These are phyloP conservation scores for Phoxinus dragarum DNA, from an alignment of 2,797 vertebrate genomes.

Conservation along the genomic window DNA sequence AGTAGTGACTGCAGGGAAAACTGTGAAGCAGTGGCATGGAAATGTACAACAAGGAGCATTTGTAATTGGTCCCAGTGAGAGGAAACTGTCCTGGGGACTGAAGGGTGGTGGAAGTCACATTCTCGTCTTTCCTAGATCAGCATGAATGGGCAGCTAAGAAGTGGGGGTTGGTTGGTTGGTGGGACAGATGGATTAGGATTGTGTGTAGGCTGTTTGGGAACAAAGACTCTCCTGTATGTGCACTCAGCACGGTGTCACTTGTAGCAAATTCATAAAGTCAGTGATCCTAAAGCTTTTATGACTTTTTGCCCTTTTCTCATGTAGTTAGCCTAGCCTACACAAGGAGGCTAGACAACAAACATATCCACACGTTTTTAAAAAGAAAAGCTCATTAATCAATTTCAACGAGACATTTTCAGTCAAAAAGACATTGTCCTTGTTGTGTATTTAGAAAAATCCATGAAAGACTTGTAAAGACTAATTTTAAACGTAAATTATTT, in stretches of 20 bases:
- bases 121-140: constrained; percentile 33
- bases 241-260: constrained; percentile 24
- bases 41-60: not conserved
- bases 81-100: constrained; percentile 22
- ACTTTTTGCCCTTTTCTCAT: not conserved
- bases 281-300: not conserved
- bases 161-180: constrained; percentile 37
- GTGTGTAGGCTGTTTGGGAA: constrained; percentile 30
- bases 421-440: not conserved
- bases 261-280: constrained; percentile 21
- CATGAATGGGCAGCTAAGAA: constrained; percentile 31
- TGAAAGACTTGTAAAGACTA: not conserved
- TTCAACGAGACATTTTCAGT: not conserved
- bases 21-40: constrained; percentile 18
- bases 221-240: constrained; percentile 49
- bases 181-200: constrained; percentile 46
- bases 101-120: not conserved
- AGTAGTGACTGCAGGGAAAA: constrained; percentile 8
- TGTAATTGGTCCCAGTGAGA: constrained; percentile 46
- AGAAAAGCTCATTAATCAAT: not conserved
- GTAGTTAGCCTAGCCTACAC: not conserved
- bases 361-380: not conserved
- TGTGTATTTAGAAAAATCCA: not conserved
- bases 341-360: not conserved
- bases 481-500: not conserved